Base-by-base conservation (phyloP, 2,888 invertebrate species). In the Aspidiotus rigidus region DNA sequence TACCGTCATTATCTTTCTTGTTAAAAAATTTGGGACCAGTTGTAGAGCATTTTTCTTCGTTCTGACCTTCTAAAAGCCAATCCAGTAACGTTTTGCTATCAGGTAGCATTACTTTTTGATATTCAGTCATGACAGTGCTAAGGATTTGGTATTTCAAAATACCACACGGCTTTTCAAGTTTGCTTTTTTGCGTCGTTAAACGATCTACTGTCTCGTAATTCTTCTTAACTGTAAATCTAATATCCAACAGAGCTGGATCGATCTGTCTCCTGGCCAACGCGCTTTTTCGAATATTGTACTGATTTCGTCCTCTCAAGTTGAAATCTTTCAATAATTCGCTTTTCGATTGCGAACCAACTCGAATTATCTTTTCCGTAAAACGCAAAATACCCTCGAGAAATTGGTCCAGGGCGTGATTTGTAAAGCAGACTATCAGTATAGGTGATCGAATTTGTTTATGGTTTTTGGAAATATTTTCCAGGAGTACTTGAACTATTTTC, bases 361-460 rank as follows among this genome's bases (percentile, higher is more conserved):
- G 81, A 1, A 89, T 80, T 71, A 90, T 81, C 70, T 80, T 80
- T 0, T 81, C 75, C 0, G 87, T 87, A 1, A 82, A 78, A 28
- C 77, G 74, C 0, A 85, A 75, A 10, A 89, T 79, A 9, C 87
- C 88, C 76, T 89, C 86, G 44, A 93, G 78, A 76, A 93, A 92
- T 76, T 92, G 90, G 79, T 93, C 93, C 57, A 93, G 78, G 7
- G 92, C 91, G 76, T 91, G 90, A 79, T 93, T 93, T 8, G 91
- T 92, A 76, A 85, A 90, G 75, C 90, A 89, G 17, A 93, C 85
- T 0, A 93, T 80, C 9, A 92, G 79, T 77, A 92, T 86, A 77
- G 71, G 71, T 41, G 62, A 63, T 8, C 28, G 28, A 28, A 28
- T 28, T 28, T 28, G 28, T 49, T 0, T 72, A 28, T 10, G 73